A percentile compares a stretch with the other conserved stretches of the same genome.
These are phyloP conservation scores for Nematostella vectensis DNA, from an alignment of 92 coral and sea anemone species.

Conservation along the genomic window DNA sequence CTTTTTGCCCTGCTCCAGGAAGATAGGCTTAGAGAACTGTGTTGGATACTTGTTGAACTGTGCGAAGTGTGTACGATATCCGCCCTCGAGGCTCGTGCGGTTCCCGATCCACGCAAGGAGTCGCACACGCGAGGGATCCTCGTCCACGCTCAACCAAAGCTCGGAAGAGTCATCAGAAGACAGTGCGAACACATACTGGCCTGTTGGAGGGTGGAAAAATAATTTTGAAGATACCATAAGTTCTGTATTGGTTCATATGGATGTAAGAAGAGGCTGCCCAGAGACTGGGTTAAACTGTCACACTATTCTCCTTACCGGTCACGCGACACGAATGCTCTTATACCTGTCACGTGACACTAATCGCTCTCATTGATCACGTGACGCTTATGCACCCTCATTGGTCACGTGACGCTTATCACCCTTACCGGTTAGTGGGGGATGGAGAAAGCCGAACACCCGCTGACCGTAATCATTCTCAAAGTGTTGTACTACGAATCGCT, in stretches of 20 bases:
- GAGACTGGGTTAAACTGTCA: too few species aligned
- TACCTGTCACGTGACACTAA: too few species aligned
- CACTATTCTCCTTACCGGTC: too few species aligned
- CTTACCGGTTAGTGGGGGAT: conserved; percentile 90
- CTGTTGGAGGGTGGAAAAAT: conserved; percentile 20
- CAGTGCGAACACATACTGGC: conserved; percentile 75
- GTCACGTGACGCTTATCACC: too few species aligned
- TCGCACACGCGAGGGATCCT: conserved; percentile 52
- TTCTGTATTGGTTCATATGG: too few species aligned
- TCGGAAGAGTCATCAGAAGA: conserved; percentile 96
- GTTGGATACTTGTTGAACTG: conserved; percentile 78
- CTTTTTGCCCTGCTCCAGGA: conserved; percentile 52
- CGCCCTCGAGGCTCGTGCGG: conserved; percentile 51
- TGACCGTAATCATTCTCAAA: conserved; percentile 79
- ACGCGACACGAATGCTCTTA: too few species aligned
- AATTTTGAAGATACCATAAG: background rate
- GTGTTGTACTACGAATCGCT: conserved; percentile 54
- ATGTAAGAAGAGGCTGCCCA: too few species aligned
- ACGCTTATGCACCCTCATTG: too few species aligned
- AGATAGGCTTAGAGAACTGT: conserved; percentile 65
- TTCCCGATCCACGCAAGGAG: conserved; percentile 90
- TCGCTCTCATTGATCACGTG: too few species aligned
- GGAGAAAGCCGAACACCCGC: conserved; percentile 85
- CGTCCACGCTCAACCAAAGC: conserved; percentile 86
- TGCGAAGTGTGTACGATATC: conserved; percentile 38